These are phyloP conservation scores for Lycophotia porphyrea DNA, from an alignment of 2,888 invertebrate species.

Conservation along the genomic window DNA sequence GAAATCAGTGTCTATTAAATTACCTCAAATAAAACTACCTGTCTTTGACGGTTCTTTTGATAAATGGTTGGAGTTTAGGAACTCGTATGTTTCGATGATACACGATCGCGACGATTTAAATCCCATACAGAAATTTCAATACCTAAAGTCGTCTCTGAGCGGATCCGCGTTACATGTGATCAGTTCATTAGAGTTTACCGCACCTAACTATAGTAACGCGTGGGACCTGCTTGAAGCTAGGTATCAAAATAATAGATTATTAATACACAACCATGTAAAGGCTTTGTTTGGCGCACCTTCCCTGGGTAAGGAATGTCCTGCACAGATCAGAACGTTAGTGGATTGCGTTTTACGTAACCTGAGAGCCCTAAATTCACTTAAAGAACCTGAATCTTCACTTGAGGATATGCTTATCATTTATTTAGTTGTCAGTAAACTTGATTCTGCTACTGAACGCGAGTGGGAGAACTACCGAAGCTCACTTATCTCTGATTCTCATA, in stretches of 20 bases:
- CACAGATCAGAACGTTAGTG: constrained; percentile 5
- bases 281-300: constrained; percentile 3
- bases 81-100: constrained; percentile 13
- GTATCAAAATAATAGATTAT: background rate
- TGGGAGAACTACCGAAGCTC: constrained; percentile 14
- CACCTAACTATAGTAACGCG: background rate
- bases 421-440: constrained; percentile 10
- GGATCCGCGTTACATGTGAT: constrained; percentile 6
- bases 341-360: constrained; percentile 12
- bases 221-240: background rate
- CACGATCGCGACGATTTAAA: constrained; percentile 4
- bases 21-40: background rate
- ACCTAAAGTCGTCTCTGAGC: background rate
- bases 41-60: constrained; percentile 17
- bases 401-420: constrained; percentile 1
- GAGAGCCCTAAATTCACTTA: constrained; percentile 9
- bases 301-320: background rate
- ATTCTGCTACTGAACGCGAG: constrained; percentile 8
- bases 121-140: constrained; percentile 5
- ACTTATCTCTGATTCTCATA: background rate
- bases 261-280: background rate
- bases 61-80: constrained; percentile 16
- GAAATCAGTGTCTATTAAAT: background rate
- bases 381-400: constrained; percentile 1
- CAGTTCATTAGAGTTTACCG: background rate